Conservation (phyloP, 2,797 vertebrate genomes). For the Dendrocincla fuliginosa region DNA sequence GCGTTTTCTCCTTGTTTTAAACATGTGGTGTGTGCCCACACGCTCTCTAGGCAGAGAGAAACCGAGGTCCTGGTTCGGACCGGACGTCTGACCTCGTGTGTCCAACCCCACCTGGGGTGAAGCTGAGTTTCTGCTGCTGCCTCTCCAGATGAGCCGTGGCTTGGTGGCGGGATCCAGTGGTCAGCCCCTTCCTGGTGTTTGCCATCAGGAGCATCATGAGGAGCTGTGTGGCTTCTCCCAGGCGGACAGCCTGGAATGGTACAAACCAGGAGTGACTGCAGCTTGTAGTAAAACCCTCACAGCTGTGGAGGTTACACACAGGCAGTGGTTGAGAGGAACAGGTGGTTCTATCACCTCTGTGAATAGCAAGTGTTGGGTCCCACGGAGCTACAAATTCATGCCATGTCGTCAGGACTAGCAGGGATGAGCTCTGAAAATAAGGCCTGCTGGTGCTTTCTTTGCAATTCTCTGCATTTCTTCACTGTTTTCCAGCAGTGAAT, state of each 20-base stretch:
- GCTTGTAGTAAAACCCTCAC: background rate
- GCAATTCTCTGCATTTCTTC: background rate
- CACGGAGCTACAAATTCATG: background rate
- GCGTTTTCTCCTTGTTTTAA: slow-evolving; percentile 15
- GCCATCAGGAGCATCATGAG: background rate
- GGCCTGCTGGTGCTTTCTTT: background rate
- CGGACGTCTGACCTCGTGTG: fast-evolving
- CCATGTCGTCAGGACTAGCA: too few relatives aligned
- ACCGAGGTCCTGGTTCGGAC: background rate
- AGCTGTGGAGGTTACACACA: fast-evolving
- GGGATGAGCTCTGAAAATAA: background rate
- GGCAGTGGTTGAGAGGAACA: background rate
- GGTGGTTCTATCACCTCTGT: background rate
- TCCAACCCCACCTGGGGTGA: background rate
- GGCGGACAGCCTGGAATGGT: background rate
- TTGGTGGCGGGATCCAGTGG: background rate
- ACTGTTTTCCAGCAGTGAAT: background rate
- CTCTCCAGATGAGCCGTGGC: background rate
- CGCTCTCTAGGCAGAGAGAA: slow-evolving; percentile 1
- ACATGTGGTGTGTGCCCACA: background rate
- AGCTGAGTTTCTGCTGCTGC: background rate
- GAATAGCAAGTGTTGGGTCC: background rate
- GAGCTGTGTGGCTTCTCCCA: background rate
- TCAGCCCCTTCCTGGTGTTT: background rate
- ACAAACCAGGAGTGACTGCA: background rate